A percentile compares a stretch with the other conserved stretches of the same genome.
phyloP scores from a whole-genome alignment of 2,797 vertebrate genomes.

The Gallinago nigripennis region DNA sequence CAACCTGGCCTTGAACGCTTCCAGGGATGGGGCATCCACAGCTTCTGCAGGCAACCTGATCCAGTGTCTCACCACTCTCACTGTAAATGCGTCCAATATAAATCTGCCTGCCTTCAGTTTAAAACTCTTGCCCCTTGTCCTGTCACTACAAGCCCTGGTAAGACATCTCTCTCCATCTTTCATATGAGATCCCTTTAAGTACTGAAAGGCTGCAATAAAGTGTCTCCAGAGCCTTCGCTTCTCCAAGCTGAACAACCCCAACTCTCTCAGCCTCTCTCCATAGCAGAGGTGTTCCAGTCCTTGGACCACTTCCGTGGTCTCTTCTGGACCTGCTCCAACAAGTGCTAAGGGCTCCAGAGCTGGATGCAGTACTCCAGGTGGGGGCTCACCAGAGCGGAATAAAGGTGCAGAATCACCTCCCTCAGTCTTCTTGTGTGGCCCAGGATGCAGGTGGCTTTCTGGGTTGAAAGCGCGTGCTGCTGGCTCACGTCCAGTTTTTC shows the following conservation, averaged over 20 bases:
- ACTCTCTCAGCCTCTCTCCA: too few relatives aligned
- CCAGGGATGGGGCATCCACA: neutral
- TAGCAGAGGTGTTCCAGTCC: neutral
- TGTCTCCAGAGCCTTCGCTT: neutral
- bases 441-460: rapidly evolving
- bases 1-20: neutral
- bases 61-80: neutral
- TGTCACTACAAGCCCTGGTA: too few relatives aligned
- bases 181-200: neutral
- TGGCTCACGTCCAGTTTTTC: neutral
- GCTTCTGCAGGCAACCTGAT: neutral
- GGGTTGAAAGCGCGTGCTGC: rapidly evolving
- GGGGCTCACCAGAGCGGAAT: rapidly evolving
- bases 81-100: neutral
- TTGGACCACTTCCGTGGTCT: rapidly evolving
- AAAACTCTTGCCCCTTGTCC: neutral
- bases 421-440: neutral
- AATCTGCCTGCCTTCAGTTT: neutral
- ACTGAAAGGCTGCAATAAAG: neutral
- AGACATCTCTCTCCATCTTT: too few relatives aligned
- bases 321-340: neutral
- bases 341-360: neutral
- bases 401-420: neutral
- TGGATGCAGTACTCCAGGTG: rapidly evolving
- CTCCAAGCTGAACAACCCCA: neutral